Percentiles rank a stretch among this genome's conserved stretches.
Evolutionary conservation across 2,888 invertebrate species (phyloP).

Genomic region (Anthoptus insignis): DNA sequence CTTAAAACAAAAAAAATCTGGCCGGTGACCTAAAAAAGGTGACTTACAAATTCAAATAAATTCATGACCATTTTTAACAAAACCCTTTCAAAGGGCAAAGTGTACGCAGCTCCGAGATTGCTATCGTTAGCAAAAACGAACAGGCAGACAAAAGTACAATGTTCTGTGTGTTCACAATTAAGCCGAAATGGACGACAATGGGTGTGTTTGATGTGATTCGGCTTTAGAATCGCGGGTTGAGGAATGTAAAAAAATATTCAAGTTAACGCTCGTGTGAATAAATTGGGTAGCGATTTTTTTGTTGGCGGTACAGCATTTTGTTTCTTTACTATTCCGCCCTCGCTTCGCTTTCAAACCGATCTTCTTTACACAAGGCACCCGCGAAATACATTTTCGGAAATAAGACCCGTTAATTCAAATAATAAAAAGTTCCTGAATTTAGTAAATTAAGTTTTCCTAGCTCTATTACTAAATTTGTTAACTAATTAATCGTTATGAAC

Average conservation of each 20-base stretch:
- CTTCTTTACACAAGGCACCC: no score
- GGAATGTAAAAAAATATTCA: conserved; percentile 22
- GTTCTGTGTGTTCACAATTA: conserved; percentile 23
- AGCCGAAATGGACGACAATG: conserved; percentile 28
- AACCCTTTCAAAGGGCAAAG: conserved; percentile 6
- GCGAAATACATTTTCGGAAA: no score
- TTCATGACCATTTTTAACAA: not conserved
- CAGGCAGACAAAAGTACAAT: conserved; percentile 8
- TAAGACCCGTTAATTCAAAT: no score
- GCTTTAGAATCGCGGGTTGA: conserved; percentile 4
- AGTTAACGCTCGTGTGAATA: conserved; percentile 26
- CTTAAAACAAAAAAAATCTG: no score
- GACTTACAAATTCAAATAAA: not conserved
- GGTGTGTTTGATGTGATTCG: conserved; percentile 24
- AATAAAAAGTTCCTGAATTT: no score
- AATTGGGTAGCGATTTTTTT: conserved; percentile 4
- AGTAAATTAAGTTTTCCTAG: no score
- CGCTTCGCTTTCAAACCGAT: no score
- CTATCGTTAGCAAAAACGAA: conserved; percentile 14
- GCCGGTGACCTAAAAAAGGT: no score
- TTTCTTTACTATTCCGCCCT: no score
- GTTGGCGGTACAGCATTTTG: not conserved
- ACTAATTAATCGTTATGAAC: no score
- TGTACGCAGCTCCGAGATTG: conserved; percentile 6
- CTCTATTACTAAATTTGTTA: no score